These are phyloP conservation scores for Urocolius indicus DNA, from an alignment of 2,113 vertebrate species.

Conservation along the genomic window DNA sequence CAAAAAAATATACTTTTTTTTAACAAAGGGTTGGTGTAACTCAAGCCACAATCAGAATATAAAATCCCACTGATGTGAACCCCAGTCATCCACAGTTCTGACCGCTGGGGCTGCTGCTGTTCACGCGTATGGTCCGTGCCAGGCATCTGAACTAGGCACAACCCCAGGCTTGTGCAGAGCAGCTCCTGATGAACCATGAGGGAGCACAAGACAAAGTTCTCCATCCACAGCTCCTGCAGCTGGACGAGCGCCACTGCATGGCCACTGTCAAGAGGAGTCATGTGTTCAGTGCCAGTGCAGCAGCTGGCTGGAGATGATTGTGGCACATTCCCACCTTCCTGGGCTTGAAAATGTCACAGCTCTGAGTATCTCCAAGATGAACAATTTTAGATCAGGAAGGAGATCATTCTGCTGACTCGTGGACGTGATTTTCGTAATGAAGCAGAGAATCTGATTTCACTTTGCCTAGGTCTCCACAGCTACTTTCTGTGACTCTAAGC, in stretches of 20 bases:
- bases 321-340: rapidly evolving
- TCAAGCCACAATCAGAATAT: too few relatives aligned
- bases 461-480: not conserved
- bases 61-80: too few relatives aligned
- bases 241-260: rapidly evolving
- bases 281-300: rapidly evolving
- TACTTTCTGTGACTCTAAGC: not conserved
- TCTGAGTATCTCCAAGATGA: not conserved
- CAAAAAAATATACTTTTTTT: not conserved
- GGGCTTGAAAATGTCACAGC: not conserved
- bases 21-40: not conserved
- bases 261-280: not conserved
- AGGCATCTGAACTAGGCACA: not conserved
- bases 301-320: rapidly evolving
- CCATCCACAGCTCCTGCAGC: not conserved
- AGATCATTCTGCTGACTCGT: constrained; percentile 46
- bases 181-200: not conserved
- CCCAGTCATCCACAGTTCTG: too few relatives aligned
- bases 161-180: not conserved
- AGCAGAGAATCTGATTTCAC: not conserved
- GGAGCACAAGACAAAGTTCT: rapidly evolving
- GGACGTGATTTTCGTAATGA: not conserved
- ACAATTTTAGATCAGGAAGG: not conserved
- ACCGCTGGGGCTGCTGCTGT: not conserved
- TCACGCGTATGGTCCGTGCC: rapidly evolving